Evolutionary conservation across 2,888 invertebrate genomes (phyloP).

Genomic region (Drosophila testacea): DNA sequence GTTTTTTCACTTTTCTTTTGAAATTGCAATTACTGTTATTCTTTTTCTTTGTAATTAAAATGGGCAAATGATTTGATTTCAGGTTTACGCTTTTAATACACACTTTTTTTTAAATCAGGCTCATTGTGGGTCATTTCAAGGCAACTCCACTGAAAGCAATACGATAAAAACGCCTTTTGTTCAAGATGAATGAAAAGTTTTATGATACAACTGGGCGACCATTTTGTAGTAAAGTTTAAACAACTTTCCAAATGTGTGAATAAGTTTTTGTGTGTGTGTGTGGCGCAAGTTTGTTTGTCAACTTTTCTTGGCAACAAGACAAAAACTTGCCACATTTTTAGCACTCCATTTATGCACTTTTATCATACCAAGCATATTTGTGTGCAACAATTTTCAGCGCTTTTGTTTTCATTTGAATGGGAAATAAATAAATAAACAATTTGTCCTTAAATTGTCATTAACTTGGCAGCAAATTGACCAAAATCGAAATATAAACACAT

Average conservation of each 20-base stretch:
- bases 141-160: conserved; percentile 1
- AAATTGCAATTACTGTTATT: conserved; percentile 48
- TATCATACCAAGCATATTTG: conserved; percentile 39
- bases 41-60: conserved; percentile 56
- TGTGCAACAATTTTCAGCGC: neutral
- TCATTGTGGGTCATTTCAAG: conserved; percentile 39
- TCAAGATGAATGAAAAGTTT: conserved; percentile 44
- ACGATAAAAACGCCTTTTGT: conserved; percentile 54
- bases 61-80: conserved; percentile 57
- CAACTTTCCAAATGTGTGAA: conserved; percentile 36
- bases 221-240: conserved; percentile 59
- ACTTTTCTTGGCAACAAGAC: conserved; percentile 48
- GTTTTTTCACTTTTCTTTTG: conserved; percentile 13
- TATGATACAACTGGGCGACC: conserved; percentile 51
- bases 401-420: conserved; percentile 9
- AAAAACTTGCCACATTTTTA: conserved; percentile 62
- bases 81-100: conserved; percentile 41
- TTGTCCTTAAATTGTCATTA: conserved; percentile 7
- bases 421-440: neutral
- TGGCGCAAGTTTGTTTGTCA: conserved; percentile 52
- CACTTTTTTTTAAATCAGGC: conserved; percentile 48
- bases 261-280: conserved; percentile 6
- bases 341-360: conserved; percentile 62
- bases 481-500: neutral
- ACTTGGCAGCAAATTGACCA: conserved; percentile 2